Conservation (phyloP, 2,113 vertebrate species). For the Ptilonorhynchus violaceus region DNA sequence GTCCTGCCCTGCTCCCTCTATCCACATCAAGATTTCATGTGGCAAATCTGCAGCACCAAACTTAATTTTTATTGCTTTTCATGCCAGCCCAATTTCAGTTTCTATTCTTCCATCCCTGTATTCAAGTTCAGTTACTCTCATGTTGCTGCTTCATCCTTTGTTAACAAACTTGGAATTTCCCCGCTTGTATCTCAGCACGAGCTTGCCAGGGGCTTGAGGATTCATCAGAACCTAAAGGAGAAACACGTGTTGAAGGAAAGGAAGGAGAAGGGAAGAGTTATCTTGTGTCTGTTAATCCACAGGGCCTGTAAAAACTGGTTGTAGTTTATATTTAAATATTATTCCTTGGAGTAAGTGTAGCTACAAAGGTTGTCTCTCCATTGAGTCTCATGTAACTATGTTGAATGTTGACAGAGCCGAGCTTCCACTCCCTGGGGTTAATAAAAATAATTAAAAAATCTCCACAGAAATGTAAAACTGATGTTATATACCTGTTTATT, state of each 20-base stretch:
- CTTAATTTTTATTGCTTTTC: neutral
- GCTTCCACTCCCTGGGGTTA: neutral
- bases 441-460: neutral
- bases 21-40: neutral
- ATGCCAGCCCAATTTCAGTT: neutral
- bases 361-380: neutral
- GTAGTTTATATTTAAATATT: slow-evolving; percentile 6
- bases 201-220: neutral
- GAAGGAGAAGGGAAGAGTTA: neutral
- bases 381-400: neutral
- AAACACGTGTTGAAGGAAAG: neutral
- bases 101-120: neutral
- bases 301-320: slow-evolving; percentile 28
- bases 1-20: neutral
- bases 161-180: neutral
- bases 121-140: neutral
- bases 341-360: neutral
- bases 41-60: neutral
- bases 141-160: neutral
- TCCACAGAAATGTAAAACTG: neutral
- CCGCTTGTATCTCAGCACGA: neutral
- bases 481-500: neutral
- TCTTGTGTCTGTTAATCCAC: neutral
- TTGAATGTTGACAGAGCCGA: neutral
- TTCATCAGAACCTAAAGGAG: neutral